Percentiles rank a stretch among this genome's conserved stretches.
phyloP scores from a whole-genome alignment of 2,797 vertebrate species.

The Cossypha niveicapilla region DNA sequence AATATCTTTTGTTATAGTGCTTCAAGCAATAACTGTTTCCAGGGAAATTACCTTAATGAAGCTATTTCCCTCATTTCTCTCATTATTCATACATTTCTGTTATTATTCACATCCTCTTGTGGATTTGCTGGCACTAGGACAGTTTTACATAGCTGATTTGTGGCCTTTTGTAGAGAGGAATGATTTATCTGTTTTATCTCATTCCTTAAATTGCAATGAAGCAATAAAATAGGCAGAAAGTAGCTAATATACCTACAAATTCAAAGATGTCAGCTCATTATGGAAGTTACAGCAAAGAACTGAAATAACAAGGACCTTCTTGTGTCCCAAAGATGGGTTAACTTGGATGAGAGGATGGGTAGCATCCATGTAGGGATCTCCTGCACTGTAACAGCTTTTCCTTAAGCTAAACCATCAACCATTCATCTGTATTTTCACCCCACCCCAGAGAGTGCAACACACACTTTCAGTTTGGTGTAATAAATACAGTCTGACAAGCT shows the following conservation, averaged over 20 bases:
- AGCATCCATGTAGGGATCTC: not conserved
- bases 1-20: not conserved
- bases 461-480: not conserved
- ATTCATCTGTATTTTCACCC: not conserved
- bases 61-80: not conserved
- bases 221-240: not conserved
- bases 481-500: not conserved
- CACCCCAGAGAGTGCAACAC: not conserved
- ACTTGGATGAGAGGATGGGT: not conserved
- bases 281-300: not conserved
- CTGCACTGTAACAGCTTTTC: not conserved
- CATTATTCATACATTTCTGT: not conserved
- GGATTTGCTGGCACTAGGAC: not conserved
- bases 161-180: not conserved
- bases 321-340: not conserved
- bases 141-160: not conserved
- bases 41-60: not conserved
- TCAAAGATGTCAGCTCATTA: not conserved
- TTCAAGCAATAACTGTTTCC: not conserved
- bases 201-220: not conserved
- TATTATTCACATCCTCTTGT: not conserved
- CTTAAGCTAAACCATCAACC: not conserved
- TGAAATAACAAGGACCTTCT: not conserved
- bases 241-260: not conserved
- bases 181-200: not conserved